A percentile compares a stretch with the other conserved stretches of the same genome.
phyloP scores from a whole-genome alignment of 1,140 invertebrate genomes.

The honey bee (Apis mellifera) region DNA sequence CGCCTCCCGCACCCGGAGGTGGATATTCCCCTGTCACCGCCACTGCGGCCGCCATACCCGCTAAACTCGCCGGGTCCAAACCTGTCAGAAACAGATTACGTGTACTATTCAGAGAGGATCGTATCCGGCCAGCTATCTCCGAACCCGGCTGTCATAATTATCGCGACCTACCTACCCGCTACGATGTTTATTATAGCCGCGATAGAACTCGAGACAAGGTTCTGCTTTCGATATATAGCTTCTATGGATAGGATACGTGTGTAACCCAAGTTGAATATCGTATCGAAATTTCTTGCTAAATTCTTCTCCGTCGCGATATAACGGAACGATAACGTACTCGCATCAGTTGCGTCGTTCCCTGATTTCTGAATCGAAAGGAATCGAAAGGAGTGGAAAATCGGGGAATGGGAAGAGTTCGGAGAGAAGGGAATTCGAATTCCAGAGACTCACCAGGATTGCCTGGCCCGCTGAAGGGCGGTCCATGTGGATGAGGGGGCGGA shows the following conservation, averaged over 20 bases:
- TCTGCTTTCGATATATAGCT: constrained; percentile 25
- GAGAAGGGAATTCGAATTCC: background rate
- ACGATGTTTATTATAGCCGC: constrained; percentile 62
- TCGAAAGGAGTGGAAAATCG: background rate
- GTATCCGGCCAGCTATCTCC: constrained; percentile 74
- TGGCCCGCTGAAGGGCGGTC: constrained; percentile 88
- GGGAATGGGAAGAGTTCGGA: background rate
- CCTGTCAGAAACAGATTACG: constrained; percentile 83
- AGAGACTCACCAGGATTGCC: constrained; percentile 82
- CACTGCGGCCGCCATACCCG: constrained; percentile 85
- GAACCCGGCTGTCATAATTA: constrained; percentile 72
- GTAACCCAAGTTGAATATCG: background rate
- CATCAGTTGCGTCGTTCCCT: no score
- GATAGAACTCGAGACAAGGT: constrained; percentile 44
- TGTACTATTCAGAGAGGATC: constrained; percentile 76
- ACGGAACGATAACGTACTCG: no score
- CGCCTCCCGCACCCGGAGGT: constrained; percentile 84
- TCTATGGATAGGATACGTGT: no score
- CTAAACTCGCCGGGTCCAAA: constrained; percentile 85
- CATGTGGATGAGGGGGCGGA: constrained; percentile 85
- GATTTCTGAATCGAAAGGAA: no score
- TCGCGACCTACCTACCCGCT: constrained; percentile 64
- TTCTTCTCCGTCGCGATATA: no score
- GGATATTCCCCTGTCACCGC: constrained; percentile 85
- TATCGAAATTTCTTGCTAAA: no score